Evolutionary conservation across 2,797 vertebrate genomes (phyloP).

Genomic region (Salarias fasciatus): DNA sequence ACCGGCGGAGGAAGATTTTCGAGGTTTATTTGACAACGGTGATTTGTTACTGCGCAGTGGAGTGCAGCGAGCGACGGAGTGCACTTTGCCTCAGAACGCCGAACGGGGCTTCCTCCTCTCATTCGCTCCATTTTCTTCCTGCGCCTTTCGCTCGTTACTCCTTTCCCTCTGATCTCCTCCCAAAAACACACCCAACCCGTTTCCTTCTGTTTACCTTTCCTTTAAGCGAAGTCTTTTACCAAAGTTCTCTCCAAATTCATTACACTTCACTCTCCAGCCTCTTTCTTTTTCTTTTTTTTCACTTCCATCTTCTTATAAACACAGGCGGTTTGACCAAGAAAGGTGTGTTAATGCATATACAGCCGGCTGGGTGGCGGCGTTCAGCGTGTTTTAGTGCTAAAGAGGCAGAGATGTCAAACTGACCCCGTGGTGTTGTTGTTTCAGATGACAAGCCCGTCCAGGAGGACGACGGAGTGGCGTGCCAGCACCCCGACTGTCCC

Average conservation of each 20-base stretch:
- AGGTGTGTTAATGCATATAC: constrained; percentile 48
- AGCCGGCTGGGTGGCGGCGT: constrained; percentile 9
- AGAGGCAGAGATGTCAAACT: constrained; percentile 24
- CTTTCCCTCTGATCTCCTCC: constrained; percentile 58
- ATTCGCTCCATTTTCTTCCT: constrained; percentile 52
- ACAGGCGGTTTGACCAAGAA: constrained; percentile 40
- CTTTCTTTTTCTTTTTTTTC: not conserved
- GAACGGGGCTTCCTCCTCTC: constrained; percentile 55
- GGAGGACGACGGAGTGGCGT: constrained; percentile 86
- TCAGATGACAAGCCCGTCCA: constrained; percentile 86
- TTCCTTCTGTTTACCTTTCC: constrained; percentile 67
- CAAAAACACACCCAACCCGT: constrained; percentile 44
- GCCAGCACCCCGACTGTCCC: constrained; percentile 88
- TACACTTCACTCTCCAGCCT: constrained; percentile 19
- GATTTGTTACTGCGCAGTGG: constrained; percentile 64
- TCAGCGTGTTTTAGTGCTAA: constrained; percentile 28
- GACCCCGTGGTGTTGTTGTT: constrained; percentile 31
- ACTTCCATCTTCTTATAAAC: constrained; percentile 41
- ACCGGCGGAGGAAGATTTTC: constrained; percentile 42
- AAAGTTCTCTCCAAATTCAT: constrained; percentile 18
- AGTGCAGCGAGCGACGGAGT: constrained; percentile 31
- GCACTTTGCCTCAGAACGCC: constrained; percentile 41
- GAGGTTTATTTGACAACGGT: constrained; percentile 71
- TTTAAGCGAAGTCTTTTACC: constrained; percentile 40
- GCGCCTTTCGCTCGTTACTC: constrained; percentile 45